Percentiles rank a stretch among this genome's conserved stretches.
Conservation (phyloP, 2,797 vertebrate genomes). For the Acanthurus tractus region DNA sequence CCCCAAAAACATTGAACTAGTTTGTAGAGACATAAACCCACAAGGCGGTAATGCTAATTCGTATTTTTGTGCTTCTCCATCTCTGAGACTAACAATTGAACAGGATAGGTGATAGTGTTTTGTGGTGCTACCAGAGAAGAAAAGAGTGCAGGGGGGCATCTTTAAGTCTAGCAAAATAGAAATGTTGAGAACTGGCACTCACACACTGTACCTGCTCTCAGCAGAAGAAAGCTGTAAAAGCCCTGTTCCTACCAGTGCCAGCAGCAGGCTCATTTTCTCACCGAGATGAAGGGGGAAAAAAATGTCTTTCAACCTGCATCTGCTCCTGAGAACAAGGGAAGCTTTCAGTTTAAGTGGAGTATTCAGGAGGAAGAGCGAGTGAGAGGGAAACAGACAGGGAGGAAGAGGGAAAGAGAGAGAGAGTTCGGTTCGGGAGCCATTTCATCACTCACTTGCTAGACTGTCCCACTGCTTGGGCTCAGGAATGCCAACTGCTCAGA, state of each 20-base stretch:
- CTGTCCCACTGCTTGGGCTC: conserved; percentile 69
- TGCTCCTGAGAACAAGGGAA: conserved; percentile 65
- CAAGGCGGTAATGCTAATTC: neutral
- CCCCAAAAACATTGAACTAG: no score
- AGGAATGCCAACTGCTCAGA: conserved; percentile 68
- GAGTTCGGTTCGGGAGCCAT: conserved; percentile 66
- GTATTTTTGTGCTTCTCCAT: neutral
- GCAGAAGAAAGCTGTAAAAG: conserved; percentile 58
- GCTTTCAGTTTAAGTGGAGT: conserved; percentile 72
- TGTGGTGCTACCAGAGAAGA: neutral
- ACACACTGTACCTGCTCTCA: conserved; percentile 55
- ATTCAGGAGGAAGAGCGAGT: conserved; percentile 52
- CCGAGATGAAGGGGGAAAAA: conserved; percentile 63
- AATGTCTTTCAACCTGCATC: conserved; percentile 73
- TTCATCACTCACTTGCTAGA: conserved; percentile 73
- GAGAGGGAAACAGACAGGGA: conserved; percentile 51
- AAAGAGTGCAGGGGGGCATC: conserved; percentile 35
- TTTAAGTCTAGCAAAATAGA: conserved; percentile 61
- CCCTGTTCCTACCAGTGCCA: conserved; percentile 50
- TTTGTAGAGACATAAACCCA: no score
- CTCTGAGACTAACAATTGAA: conserved; percentile 28
- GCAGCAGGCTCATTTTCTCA: conserved; percentile 68
- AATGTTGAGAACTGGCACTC: conserved; percentile 58
- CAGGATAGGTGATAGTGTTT: conserved; percentile 28
- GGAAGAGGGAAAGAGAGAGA: conserved; percentile 55